phyloP scores from a whole-genome alignment of 2,113 vertebrate genomes.

The Brachypteracias leptosomus region DNA sequence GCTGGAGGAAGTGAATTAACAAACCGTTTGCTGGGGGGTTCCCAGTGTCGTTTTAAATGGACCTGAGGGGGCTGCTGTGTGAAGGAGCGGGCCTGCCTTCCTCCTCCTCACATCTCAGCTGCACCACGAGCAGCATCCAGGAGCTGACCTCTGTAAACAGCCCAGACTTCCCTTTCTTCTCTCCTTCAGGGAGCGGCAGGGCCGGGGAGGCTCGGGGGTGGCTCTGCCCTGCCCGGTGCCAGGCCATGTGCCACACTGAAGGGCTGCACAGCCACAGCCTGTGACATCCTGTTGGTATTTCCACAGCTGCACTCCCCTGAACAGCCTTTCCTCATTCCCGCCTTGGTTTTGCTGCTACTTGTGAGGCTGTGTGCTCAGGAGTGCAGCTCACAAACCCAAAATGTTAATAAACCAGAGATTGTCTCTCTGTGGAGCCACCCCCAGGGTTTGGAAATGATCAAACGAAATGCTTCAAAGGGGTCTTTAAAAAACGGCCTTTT shows the following conservation, averaged over 20 bases:
- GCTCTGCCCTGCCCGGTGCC: not conserved
- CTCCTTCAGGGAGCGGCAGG: fast-evolving
- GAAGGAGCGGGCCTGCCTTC: fast-evolving
- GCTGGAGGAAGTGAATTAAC: not conserved
- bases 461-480: too few relatives aligned
- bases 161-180: not conserved
- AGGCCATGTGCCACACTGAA: fast-evolving
- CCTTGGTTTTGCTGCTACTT: too few relatives aligned
- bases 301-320: fast-evolving
- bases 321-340: not conserved
- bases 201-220: fast-evolving
- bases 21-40: fast-evolving
- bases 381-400: fast-evolving
- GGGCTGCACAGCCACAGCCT: fast-evolving
- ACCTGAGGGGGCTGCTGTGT: not conserved
- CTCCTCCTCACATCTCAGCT: not conserved
- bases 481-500: not conserved
- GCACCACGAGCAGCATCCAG: fast-evolving
- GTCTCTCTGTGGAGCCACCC: fast-evolving
- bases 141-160: not conserved
- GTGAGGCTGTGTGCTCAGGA: not conserved
- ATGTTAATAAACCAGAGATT: fast-evolving
- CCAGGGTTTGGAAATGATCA: not conserved
- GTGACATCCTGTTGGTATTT: too few relatives aligned
- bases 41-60: fast-evolving